Base-by-base conservation (phyloP, 2,888 invertebrate genomes). In the Seira sanloemensis region DNA sequence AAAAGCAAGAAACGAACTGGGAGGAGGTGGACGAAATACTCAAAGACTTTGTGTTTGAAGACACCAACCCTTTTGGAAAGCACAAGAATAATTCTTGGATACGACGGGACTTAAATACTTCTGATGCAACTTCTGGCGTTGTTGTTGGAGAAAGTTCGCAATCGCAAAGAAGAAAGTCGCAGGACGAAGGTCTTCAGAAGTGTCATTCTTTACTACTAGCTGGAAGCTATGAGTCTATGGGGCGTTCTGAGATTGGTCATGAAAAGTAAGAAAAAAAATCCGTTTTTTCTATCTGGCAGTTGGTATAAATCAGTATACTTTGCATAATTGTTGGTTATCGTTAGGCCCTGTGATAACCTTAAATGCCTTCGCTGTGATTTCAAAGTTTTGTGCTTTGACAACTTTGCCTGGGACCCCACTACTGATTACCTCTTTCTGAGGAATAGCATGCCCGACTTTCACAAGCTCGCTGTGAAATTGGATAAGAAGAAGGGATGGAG, bases 371-470 rank as follows among this genome's bases (percentile, higher is more conserved):
- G 85, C 2, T 89, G 89, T 68, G 88, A 89, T 71, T 88, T 88
- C 66, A 46, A 85, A 19, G 87, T 89, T 1, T 21, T 84, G 7
- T 12, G 23, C 9, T 88, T 89, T 75, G 89, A 89, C 73, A 89
- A 89, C 65, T 89, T 75, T 37, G 37, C 62, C 7, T 89, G 89
- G 89, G 84, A 88, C 37, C 12, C 81, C 0, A 76, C 78, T 54
- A 88, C 88, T 1, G 88, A 89, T 72, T 89, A 89, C 72, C 78
- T 88, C n/a, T 89, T 89, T 71, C 72, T 89, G 0, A 19, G 88
- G 68, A 88, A 88, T 65, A 87, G 88, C 72, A 89, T 89, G 88
- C 89, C 89, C 18, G 87, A 88, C 12, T 89, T 88, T 74, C 86
- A 88, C 16, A 87, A 87, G 68, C 69, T 89, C 1, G 78, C 79